Evolutionary conservation across 2,113 vertebrate genomes (phyloP).

Genomic region (Pedionomus torquatus): DNA sequence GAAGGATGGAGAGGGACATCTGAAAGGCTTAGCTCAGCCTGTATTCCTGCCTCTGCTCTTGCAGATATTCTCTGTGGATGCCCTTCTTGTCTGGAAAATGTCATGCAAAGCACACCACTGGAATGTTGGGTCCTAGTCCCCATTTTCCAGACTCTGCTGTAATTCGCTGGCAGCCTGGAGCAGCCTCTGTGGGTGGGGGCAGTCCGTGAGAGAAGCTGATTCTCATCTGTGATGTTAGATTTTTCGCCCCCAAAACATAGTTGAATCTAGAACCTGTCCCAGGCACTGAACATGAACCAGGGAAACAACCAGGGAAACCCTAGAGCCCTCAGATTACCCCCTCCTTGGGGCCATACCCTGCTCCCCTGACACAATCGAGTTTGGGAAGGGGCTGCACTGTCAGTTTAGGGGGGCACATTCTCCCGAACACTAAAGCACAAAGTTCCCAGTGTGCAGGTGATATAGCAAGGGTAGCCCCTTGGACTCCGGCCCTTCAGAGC

Average conservation of each 20-base stretch:
- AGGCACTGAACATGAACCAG: not conserved
- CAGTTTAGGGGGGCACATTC: not conserved
- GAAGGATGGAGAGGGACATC: not conserved
- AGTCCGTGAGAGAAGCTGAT: not conserved
- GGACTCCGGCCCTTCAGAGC: not conserved
- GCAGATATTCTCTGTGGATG: not conserved
- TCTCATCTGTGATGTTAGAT: not conserved
- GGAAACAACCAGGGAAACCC: not conserved
- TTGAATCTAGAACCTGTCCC: not conserved
- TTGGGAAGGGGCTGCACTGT: not conserved
- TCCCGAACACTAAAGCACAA: constrained; percentile 46
- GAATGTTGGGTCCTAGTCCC: not conserved
- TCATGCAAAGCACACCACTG: not conserved
- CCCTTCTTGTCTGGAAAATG: not conserved
- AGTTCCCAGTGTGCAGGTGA: not conserved
- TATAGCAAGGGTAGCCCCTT: not conserved
- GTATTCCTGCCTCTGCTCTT: not conserved
- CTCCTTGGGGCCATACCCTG: fast-evolving
- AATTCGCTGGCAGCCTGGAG: not conserved
- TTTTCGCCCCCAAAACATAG: not conserved
- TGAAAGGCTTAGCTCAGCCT: not conserved
- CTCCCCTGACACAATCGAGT: not conserved
- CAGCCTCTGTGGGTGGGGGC: not conserved
- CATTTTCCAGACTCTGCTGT: not conserved
- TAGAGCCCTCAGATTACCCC: not conserved